Evolutionary conservation across 2,113 vertebrate species (phyloP).

Genomic region (Empidonax traillii): DNA sequence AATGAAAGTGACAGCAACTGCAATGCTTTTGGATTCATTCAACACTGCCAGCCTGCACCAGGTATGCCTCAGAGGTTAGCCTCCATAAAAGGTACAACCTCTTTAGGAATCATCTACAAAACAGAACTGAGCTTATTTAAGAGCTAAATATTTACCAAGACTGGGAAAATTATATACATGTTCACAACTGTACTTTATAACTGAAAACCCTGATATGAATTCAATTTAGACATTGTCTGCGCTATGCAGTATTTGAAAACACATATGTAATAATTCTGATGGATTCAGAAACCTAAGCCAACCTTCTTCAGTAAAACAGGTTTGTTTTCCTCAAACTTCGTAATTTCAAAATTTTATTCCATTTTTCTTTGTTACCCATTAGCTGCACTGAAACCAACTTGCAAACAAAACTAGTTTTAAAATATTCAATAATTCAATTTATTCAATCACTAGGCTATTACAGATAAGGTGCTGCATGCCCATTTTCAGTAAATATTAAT

Average conservation of each 20-base stretch:
- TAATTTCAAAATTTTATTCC: not conserved
- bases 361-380: not conserved
- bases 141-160: not conserved
- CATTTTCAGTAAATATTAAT: not conserved
- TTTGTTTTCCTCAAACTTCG: not conserved
- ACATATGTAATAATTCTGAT: accelerated
- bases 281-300: not conserved
- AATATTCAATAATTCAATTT: not conserved
- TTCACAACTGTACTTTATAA: not conserved
- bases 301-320: not conserved
- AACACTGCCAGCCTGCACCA: not conserved
- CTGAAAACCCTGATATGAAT: not conserved
- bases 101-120: not conserved
- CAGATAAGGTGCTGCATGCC: not conserved
- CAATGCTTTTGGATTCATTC: not conserved
- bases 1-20: not conserved
- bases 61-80: not conserved
- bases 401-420: not conserved
- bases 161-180: not conserved
- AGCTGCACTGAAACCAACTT: not conserved
- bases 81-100: not conserved
- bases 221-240: not conserved
- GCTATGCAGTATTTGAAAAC: not conserved
- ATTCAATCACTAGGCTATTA: not conserved
- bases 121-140: not conserved